phyloP scores from a whole-genome alignment of 2,888 invertebrate genomes.

The Amitus sp. region DNA sequence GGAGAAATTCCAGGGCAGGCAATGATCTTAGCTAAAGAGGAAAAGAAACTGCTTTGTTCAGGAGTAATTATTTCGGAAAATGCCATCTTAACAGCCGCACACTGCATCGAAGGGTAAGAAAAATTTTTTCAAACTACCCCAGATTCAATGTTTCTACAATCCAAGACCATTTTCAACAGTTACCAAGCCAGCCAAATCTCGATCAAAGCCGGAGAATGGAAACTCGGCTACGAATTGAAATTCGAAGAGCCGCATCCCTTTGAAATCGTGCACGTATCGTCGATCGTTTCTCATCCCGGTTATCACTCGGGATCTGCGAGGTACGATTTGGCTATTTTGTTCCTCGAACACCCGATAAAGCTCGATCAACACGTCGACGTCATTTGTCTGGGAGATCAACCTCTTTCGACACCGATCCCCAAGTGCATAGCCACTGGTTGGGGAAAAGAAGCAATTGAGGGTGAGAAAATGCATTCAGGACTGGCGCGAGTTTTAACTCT shows the following conservation, averaged over 20 bases:
- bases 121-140: not conserved
- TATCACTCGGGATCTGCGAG: conserved; percentile 72
- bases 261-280: conserved; percentile 79
- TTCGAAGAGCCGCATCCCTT: conserved; percentile 80
- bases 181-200: conserved; percentile 72
- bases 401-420: conserved; percentile 64
- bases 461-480: too few relatives aligned
- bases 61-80: conserved; percentile 81
- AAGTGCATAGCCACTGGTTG: conserved; percentile 84
- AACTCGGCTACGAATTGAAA: conserved; percentile 75
- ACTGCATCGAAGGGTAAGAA: conserved; percentile 80
- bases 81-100: conserved; percentile 81
- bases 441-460: conserved; percentile 82
- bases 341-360: conserved; percentile 69
- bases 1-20: conserved; percentile 91
- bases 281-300: conserved; percentile 76
- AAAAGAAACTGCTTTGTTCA: conserved; percentile 80
- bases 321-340: conserved; percentile 79
- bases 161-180: conserved; percentile 3
- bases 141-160: too few relatives aligned
- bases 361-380: conserved; percentile 79
- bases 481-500: too few relatives aligned
- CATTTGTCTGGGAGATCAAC: conserved; percentile 77
- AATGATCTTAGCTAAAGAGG: conserved; percentile 79
- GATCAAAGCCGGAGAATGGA: conserved; percentile 87